These are phyloP conservation scores for Caradrina kadenii DNA, from an alignment of 2,888 invertebrate species.

Conservation along the genomic window DNA sequence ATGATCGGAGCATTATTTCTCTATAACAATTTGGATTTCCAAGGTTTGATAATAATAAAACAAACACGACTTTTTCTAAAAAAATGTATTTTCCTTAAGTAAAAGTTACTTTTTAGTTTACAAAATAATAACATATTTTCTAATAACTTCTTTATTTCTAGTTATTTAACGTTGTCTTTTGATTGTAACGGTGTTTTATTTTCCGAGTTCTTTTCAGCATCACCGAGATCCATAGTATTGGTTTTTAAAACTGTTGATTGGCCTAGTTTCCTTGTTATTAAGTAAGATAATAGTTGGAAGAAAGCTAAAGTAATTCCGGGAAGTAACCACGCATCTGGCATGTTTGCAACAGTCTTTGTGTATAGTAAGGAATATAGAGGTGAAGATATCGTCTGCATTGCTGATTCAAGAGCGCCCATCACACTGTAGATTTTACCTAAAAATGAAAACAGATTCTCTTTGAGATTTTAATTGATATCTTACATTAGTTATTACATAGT, in stretches of 20 bases:
- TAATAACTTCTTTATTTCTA: constrained; percentile 10
- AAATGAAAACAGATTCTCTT: constrained; percentile 49
- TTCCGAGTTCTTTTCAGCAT: constrained; percentile 57
- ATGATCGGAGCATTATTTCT: background rate
- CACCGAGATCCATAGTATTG: constrained; percentile 47
- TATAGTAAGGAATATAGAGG: constrained; percentile 86
- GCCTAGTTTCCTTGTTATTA: constrained; percentile 74
- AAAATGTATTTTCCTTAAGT: constrained; percentile 37
- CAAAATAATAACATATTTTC: constrained; percentile 19
- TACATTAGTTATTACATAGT: no score
- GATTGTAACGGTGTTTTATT: constrained; percentile 49
- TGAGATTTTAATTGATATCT: no score
- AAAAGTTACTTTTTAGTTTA: constrained; percentile 14
- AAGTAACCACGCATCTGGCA: constrained; percentile 85
- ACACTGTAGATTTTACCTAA: constrained; percentile 89
- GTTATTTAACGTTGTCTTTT: constrained; percentile 35
- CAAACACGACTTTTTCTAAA: background rate
- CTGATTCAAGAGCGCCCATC: constrained; percentile 86
- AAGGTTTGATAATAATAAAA: constrained; percentile 6
- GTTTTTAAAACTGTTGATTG: constrained; percentile 45
- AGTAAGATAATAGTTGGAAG: constrained; percentile 80
- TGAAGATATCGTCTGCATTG: constrained; percentile 82
- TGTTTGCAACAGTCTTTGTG: constrained; percentile 79
- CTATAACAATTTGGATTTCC: background rate
- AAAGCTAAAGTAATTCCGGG: constrained; percentile 80